Evolutionary conservation across 2,888 invertebrate genomes (phyloP).

Genomic region (Heteromurus nitidus): DNA sequence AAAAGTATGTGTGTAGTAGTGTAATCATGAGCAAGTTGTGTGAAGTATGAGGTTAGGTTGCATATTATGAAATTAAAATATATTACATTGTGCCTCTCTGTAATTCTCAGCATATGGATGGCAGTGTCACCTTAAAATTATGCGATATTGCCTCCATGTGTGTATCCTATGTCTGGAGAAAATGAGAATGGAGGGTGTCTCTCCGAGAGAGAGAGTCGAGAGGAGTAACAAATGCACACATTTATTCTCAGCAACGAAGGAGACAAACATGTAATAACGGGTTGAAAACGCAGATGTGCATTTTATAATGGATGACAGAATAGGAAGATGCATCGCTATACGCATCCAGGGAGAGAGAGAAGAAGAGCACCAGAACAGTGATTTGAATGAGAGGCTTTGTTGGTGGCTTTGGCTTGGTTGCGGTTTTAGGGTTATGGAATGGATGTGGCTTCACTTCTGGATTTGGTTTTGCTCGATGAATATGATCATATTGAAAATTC

Average conservation of each 20-base stretch:
- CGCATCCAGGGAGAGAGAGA: constrained; percentile 4
- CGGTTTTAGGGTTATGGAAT: constrained; percentile 26
- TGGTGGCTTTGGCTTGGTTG: constrained; percentile 49
- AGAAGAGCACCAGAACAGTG: constrained; percentile 31
- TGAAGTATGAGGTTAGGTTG: background rate
- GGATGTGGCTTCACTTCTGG: constrained; percentile 11
- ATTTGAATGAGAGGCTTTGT: constrained; percentile 59
- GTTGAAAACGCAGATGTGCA: constrained; percentile 58
- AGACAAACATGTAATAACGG: constrained; percentile 30
- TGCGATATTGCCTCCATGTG: constrained; percentile 56
- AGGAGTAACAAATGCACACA: constrained; percentile 3
- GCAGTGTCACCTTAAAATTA: constrained; percentile 48
- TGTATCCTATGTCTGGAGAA: constrained; percentile 37
- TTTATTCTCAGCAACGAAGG: background rate
- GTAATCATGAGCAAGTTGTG: background rate
- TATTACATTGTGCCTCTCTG: background rate
- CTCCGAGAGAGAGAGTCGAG: background rate
- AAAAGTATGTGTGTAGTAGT: background rate
- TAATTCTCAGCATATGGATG: constrained; percentile 24
- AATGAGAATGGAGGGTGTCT: constrained; percentile 53
- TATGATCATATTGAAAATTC: constrained; percentile 50
- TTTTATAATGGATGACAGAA: constrained; percentile 52
- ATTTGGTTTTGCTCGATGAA: constrained; percentile 25
- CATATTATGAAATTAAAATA: constrained; percentile 45
- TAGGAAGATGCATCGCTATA: no score